Evolutionary conservation across 2,888 invertebrate genomes (phyloP).

Genomic region (Pocota personata): DNA sequence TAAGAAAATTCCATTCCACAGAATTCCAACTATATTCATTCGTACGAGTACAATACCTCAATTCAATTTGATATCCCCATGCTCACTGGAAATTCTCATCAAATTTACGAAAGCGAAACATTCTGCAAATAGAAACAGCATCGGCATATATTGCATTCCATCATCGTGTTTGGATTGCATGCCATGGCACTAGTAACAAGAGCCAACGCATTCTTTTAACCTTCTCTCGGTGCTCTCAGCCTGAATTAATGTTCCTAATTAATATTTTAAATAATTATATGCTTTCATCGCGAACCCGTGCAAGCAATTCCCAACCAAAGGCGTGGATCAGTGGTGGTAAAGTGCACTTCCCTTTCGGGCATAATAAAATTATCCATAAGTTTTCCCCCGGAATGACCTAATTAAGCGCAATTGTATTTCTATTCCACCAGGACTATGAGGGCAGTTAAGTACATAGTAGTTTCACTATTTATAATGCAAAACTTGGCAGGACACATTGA

Average conservation of each 20-base stretch:
- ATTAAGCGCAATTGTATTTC: constrained; percentile 70
- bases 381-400: constrained; percentile 68
- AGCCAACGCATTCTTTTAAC: constrained; percentile 18
- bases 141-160: not conserved
- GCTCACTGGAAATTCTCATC: not conserved
- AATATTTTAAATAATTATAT: constrained; percentile 65
- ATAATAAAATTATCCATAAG: constrained; percentile 71
- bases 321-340: not conserved
- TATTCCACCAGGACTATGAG: constrained; percentile 48
- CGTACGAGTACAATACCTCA: not conserved
- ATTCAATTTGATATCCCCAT: not conserved
- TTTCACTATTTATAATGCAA: constrained; percentile 25
- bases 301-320: not conserved
- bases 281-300: constrained; percentile 13
- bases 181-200: constrained; percentile 4
- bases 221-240: constrained; percentile 27
- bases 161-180: not conserved
- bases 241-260: constrained; percentile 59
- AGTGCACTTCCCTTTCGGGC: constrained; percentile 50
- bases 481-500: constrained; percentile 32
- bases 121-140: not conserved
- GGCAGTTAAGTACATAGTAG: not conserved
- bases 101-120: not conserved
- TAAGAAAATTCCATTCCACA: no score
- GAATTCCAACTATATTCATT: not conserved